These are phyloP conservation scores for Tigriopus japonicus DNA, from an alignment of 1,140 invertebrate species.

Conservation along the genomic window DNA sequence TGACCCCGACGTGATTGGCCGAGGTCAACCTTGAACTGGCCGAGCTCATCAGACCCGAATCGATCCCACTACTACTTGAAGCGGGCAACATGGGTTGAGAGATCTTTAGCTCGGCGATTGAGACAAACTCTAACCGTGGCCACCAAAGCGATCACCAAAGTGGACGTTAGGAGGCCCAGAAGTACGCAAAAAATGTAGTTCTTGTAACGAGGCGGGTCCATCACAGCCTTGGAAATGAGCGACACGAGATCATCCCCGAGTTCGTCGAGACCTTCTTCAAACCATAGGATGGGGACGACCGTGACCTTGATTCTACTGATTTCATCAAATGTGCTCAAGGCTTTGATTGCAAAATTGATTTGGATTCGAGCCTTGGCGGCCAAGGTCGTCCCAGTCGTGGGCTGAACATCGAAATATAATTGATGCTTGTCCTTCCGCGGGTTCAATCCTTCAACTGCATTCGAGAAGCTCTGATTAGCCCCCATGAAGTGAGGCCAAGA, in stretches of 20 bases:
- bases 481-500: no score
- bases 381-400: not conserved
- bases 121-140: no score
- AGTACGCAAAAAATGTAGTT: not conserved
- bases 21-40: no score
- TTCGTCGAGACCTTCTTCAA: slow-evolving; percentile 5
- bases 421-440: not conserved
- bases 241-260: not conserved
- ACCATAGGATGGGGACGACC: not conserved
- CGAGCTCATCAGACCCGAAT: no score
- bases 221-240: not conserved
- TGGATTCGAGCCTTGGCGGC: slow-evolving; percentile 1
- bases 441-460: not conserved
- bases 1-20: no score
- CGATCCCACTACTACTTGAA: no score
- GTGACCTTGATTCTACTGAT: no score
- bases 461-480: not conserved
- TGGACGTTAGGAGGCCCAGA: no score
- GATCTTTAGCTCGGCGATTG: no score
- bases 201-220: not conserved
- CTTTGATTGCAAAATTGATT: not conserved
- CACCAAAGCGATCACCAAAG: no score
- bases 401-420: slow-evolving; percentile 6
- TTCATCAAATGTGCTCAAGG: not conserved
- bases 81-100: no score